phyloP scores from a whole-genome alignment of 2,113 vertebrate species.

The Stictonetta naevosa region DNA sequence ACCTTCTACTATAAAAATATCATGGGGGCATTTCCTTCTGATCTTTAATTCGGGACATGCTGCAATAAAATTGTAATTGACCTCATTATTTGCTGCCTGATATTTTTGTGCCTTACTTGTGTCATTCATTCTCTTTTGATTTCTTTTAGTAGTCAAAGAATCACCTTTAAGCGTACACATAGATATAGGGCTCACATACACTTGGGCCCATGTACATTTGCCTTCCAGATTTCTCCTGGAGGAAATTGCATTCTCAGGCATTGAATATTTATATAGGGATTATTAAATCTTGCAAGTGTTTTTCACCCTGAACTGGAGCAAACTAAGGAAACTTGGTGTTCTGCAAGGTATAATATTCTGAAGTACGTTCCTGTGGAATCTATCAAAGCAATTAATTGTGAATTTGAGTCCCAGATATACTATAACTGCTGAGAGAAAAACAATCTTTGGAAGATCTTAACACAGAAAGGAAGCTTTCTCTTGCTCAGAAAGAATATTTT shows the following conservation, averaged over 20 bases:
- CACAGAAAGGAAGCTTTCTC: background rate
- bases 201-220: fast-evolving
- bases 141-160: background rate
- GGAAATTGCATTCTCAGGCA: background rate
- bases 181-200: fast-evolving
- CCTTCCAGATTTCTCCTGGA: background rate
- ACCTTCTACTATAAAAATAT: no score
- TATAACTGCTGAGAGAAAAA: background rate
- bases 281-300: background rate
- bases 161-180: background rate
- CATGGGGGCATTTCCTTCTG: fast-evolving
- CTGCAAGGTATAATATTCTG: background rate
- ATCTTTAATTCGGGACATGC: background rate
- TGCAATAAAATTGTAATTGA: conserved; percentile 1
- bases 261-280: background rate
- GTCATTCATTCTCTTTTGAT: fast-evolving
- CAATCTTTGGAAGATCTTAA: background rate
- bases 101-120: background rate
- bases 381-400: background rate
- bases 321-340: background rate
- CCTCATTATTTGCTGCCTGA: background rate
- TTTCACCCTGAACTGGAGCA: background rate
- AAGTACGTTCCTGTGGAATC: background rate
- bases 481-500: background rate
- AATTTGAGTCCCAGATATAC: background rate